Evolutionary conservation across 2,888 invertebrate genomes (phyloP).

Genomic region (Synergus itoensis): DNA sequence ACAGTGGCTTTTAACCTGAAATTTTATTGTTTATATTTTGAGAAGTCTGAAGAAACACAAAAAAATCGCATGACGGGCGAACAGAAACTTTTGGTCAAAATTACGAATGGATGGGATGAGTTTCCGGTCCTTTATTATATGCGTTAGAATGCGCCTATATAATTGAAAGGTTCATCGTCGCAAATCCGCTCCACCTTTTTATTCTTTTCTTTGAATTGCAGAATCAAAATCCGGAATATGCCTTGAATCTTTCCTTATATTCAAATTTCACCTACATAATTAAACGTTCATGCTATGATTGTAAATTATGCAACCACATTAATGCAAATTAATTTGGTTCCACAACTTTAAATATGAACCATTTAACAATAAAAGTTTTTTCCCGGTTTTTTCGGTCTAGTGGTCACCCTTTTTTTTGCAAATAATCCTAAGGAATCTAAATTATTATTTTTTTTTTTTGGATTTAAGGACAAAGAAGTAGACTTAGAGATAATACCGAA

Average conservation of each 20-base stretch:
- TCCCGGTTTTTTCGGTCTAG: not conserved
- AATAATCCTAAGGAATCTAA: not conserved
- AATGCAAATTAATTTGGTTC: too few relatives aligned
- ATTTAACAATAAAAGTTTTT: too few relatives aligned
- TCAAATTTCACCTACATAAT: not conserved
- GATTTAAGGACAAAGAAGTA: conserved; percentile 1
- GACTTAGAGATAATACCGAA: conserved; percentile 5
- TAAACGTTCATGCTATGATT: not conserved
- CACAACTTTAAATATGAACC: too few relatives aligned
- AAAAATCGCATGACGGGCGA: conserved; percentile 10
- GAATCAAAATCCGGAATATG: conserved; percentile 46
- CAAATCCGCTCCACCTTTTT: conserved; percentile 47
- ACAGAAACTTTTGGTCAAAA: conserved; percentile 48
- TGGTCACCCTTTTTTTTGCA: not conserved
- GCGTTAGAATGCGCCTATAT: conserved; percentile 49
- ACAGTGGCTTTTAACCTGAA: not conserved
- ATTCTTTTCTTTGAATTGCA: conserved; percentile 41
- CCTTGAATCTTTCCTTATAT: not conserved
- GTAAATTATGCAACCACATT: not conserved
- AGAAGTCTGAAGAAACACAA: not conserved
- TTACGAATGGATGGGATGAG: conserved; percentile 53
- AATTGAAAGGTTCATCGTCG: conserved; percentile 54
- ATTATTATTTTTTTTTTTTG: not conserved
- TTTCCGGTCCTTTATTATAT: conserved; percentile 57
- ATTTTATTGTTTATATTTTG: not conserved